These are phyloP conservation scores for Calcarius lapponicus DNA, from an alignment of 2,797 vertebrate genomes.

Conservation along the genomic window DNA sequence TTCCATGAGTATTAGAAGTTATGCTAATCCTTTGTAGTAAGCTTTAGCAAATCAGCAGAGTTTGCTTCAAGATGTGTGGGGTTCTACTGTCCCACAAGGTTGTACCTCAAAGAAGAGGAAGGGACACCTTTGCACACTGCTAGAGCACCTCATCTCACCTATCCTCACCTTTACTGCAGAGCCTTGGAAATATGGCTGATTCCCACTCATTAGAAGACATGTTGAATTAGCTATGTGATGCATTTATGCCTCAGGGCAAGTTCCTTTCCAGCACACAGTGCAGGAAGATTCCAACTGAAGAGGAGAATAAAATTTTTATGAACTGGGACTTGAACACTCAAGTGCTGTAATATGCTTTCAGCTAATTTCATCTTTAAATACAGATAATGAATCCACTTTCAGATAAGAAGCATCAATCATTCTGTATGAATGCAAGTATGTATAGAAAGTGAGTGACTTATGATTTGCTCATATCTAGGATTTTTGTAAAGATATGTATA, in stretches of 20 bases:
- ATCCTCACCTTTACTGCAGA: neutral
- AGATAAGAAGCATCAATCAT: slow-evolving; percentile 8
- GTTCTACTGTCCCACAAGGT: neutral
- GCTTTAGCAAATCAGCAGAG: neutral
- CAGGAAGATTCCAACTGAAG: slow-evolving; percentile 32
- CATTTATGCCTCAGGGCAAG: neutral
- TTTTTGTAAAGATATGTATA: neutral
- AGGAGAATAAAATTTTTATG: slow-evolving; percentile 62
- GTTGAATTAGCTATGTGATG: slow-evolving; percentile 34
- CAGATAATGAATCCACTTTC: slow-evolving; percentile 53
- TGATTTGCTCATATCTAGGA: neutral
- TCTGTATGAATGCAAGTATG: neutral
- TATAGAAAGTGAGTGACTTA: neutral
- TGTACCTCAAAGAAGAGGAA: neutral
- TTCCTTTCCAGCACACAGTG: slow-evolving; percentile 21
- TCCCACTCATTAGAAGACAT: neutral
- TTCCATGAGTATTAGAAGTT: neutral
- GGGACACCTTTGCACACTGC: neutral
- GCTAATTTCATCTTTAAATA: slow-evolving; percentile 59
- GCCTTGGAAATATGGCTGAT: neutral
- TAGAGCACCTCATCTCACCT: neutral
- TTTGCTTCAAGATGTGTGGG: neutral
- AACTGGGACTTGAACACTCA: slow-evolving; percentile 43
- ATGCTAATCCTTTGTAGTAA: neutral
- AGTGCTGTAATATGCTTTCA: slow-evolving; percentile 52